Base-by-base conservation (phyloP, 2,113 vertebrate genomes). In the Tor tambroides region DNA sequence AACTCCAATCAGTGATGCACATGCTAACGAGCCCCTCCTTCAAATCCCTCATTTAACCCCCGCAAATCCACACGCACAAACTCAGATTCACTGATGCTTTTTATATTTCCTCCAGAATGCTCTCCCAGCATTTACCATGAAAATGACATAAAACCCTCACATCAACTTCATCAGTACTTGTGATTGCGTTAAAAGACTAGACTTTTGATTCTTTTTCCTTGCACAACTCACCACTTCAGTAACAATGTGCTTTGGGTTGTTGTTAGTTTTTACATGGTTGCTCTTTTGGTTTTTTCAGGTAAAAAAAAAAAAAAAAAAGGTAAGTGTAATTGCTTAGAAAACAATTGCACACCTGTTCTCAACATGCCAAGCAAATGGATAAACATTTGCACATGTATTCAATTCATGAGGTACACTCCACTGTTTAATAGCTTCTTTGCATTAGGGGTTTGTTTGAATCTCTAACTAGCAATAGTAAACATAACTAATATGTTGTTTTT, bases 1-100 rank as follows among this genome's bases (percentile, higher is more conserved):
- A 87, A 87, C 86, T 83, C 80, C 54, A 87, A 67, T 76, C 71
- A 38, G 67, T n/a, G 71, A 83, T 49, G 69, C 43, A 75, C 19
- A 74, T 14, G 21, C 19, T 72, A 23, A 46, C 77, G 2, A 23
- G 56, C 5, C 28, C 69, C 71, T 83, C 54, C 56, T 35, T 49
- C 2, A 74, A 32, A 83, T 51, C 43, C 35, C 43, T 63, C n/a
- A 30, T 41, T 61, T 21, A 56, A 4, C 72, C 23, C 28, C 4
- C 17, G 41, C 41, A 43, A 43, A 10, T 43, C 41, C 41, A 43
- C 41, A 43, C 41, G 9, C 43, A 12, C 35, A 77, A 15, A 32
- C 65, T 38, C 69, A 41, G 23, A 41, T 21, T 23, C 21, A 41
- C 21, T 11, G 10, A 11, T 23, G 35, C 35, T 41, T 23, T 23